phyloP scores from a whole-genome alignment of 2,888 invertebrate species.

The Hyposoter dolosus region DNA sequence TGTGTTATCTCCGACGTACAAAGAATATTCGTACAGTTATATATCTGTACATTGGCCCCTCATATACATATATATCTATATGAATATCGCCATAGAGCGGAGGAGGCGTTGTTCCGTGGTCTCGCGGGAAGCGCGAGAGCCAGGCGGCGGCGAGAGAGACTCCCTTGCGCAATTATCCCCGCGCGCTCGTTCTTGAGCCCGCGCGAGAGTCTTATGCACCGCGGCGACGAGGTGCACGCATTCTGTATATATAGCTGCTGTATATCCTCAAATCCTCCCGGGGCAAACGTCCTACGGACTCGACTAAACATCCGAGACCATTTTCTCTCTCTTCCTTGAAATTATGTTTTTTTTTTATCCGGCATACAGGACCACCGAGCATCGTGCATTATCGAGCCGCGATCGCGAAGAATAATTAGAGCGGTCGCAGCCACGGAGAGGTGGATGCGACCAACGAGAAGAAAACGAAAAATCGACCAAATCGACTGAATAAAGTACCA shows the following conservation, averaged over 20 bases:
- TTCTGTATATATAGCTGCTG: conserved; percentile 16
- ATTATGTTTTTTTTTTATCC: conserved; percentile 39
- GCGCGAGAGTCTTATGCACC: background rate
- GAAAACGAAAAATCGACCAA: conserved; percentile 4
- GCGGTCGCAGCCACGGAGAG: background rate
- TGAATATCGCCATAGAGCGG: background rate
- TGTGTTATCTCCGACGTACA: conserved; percentile 79
- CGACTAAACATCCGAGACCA: conserved; percentile 40
- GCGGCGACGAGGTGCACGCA: conserved; percentile 5
- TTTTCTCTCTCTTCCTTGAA: conserved; percentile 64
- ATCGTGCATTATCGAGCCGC: conserved; percentile 34
- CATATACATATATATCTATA: background rate
- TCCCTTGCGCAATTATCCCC: conserved; percentile 82
- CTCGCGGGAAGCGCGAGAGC: conserved; percentile 74
- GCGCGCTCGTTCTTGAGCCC: conserved; percentile 46
- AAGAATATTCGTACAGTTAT: background rate
- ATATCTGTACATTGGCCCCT: background rate
- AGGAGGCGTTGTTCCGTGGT: conserved; percentile 74
- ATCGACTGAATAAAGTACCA: conserved; percentile 2
- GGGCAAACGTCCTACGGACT: conserved; percentile 48
- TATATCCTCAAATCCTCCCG: conserved; percentile 29
- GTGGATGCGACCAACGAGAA: background rate
- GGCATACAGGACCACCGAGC: conserved; percentile 53
- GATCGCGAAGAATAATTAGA: conserved; percentile 59
- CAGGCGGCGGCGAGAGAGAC: conserved; percentile 1